Evolutionary conservation across 1,140 invertebrate genomes (phyloP), one percentile per base, ranked within the genome.

Genomic region (Aphidius gifuensis): DNA sequence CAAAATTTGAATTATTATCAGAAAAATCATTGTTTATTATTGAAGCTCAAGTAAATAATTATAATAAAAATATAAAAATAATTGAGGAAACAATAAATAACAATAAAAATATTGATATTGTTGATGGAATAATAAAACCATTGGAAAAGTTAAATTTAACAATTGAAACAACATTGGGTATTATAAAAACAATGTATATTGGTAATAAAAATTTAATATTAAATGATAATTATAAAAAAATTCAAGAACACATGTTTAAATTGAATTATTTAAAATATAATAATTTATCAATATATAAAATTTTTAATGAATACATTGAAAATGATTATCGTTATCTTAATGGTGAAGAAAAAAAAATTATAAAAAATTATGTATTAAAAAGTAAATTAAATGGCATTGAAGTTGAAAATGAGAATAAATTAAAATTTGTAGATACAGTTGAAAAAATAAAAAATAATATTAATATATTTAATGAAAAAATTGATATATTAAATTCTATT

Each of bases 151-250:
- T 88, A 1, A 85, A 85, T 38, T 83, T 83, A 7, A 86, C 90
- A 23, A 79, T 97, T 45, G 90, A 93, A 70, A 85, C 88, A 43
- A 92, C 91, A 16, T 95, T 91, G 90, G 91, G 91, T 42, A 84
- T 93, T 64, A 87, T 91, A 0, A 95, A 93, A 76, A 87, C 89
- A 39, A 77, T 96, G 9, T 93, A 90, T 72, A 80, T 91, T 56
- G 89, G 91, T n/a, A 90, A 91, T 71, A 88, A 86, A 68, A 87
- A 87, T n/a, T 68, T 90, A 23, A 91, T 93, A 84, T 87, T 91
- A 7, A 88, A 88, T 6, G 86, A 88, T 69, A 86, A 83, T 42
- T 94, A 93, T 70, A 76, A 88, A 60, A 83, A 86, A 61, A 89
- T 94, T 58, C 88, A 92, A 67, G 85, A 89, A 63, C 77, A 90